Base-by-base conservation (phyloP, 2,113 vertebrate species). In the Takifugu bimaculatus region DNA sequence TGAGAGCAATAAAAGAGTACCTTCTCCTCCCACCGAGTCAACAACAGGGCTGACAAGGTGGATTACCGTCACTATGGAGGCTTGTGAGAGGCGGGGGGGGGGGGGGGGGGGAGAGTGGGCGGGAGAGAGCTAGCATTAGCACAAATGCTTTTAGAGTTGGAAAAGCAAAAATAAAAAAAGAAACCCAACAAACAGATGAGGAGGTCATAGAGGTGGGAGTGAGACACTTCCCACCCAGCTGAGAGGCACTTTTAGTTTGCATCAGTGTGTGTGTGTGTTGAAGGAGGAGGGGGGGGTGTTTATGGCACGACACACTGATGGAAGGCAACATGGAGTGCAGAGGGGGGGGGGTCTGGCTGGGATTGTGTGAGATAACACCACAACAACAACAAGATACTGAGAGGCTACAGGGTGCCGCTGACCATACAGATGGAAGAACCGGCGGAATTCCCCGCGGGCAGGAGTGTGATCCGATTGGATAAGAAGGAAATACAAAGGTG, bases 11-110 rank as follows among this genome's bases (percentile, higher is more conserved):
- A 72, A 84, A 83, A 85, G 86, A 83, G 86, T 97, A 97, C 96
- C 96, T 98, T 93, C 92, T 90, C 90, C 82, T 90, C 89, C 93
- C 93, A 96, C 95, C 92, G 83, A 92, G 92, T 94, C 93, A 96
- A 96, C 92, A 77, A 90, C 91, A 86, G 90, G 83, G 89, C 91
- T 97, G 94, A 96, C 96, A 94, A 93, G 93, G 94, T 95, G 95
- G 91, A 97, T 93, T 90, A 97, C 95, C 86, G 96, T 98, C 95
- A 95, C 95, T 92, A 95, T 25, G 95, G 96, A 98, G 94, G 96
- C 96, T 98, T 97, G 93, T 89, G 89, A 91, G 64, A 87, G 90
- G 87, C 77, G 68, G 89, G 77, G 90, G 90, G 12, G 54, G 87
- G 88, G 66, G 89, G 77, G 89, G 90, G 10, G 54, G 86, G 88